Evolutionary conservation across 2,113 vertebrate species (phyloP).

Genomic region (Rhabdomys dilectus): DNA sequence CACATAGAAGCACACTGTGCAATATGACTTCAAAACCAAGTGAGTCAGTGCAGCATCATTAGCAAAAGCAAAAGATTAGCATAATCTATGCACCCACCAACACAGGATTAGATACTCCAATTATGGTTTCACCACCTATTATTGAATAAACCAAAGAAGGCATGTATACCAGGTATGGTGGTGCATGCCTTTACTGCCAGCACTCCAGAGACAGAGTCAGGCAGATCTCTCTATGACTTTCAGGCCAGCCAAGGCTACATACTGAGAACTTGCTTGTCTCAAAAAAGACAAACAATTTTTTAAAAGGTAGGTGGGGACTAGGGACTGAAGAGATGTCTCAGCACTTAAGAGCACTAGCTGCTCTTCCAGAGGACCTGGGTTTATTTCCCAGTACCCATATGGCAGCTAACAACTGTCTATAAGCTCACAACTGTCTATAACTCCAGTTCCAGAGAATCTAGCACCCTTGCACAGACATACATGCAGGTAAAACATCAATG

Average conservation of each 20-base stretch:
- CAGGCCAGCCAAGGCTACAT: background rate
- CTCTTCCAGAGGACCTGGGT: background rate
- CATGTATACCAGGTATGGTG: background rate
- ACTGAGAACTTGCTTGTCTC: background rate
- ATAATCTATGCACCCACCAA: background rate
- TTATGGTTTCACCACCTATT: background rate
- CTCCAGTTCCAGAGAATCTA: background rate
- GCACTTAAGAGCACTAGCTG: background rate
- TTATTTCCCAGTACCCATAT: background rate
- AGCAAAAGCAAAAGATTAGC: background rate
- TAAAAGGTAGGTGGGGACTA: background rate
- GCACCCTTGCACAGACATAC: background rate
- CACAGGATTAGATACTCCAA: background rate
- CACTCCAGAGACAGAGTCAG: background rate
- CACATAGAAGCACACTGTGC: background rate
- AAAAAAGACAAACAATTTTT: background rate
- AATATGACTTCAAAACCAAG: constrained; percentile 1
- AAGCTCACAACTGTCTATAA: background rate
- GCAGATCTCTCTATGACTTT: background rate
- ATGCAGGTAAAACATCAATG: background rate
- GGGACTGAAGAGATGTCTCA: background rate
- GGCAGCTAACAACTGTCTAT: background rate
- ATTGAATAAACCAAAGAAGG: background rate
- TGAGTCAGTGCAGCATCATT: background rate
- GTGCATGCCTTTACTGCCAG: background rate